These are phyloP conservation scores for Alcedo atthis DNA, from an alignment of 2,797 vertebrate genomes.

Conservation along the genomic window DNA sequence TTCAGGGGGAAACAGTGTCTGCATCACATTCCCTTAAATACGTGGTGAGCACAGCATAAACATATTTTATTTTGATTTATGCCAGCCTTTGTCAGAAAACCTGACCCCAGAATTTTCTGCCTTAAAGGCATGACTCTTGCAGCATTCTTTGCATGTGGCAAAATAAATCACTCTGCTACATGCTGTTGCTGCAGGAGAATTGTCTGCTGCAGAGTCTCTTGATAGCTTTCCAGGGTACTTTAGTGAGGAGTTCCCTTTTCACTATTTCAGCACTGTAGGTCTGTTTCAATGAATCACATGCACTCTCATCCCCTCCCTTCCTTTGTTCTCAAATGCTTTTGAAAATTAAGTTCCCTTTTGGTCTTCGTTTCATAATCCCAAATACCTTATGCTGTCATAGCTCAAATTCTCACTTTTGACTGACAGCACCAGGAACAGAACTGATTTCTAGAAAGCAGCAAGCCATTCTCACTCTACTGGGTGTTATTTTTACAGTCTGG, in stretches of 20 bases:
- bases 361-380: slow-evolving; percentile 49
- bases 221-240: background rate
- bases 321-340: slow-evolving; percentile 61
- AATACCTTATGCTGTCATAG: slow-evolving; percentile 41
- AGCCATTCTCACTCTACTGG: background rate
- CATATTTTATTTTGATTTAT: background rate
- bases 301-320: slow-evolving; percentile 1
- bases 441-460: slow-evolving; percentile 33
- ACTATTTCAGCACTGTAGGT: slow-evolving; percentile 12
- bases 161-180: background rate
- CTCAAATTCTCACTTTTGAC: slow-evolving; percentile 62
- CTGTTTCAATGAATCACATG: slow-evolving; percentile 20
- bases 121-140: background rate
- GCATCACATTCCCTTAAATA: background rate
- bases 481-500: slow-evolving; percentile 55
- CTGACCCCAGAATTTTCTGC: background rate
- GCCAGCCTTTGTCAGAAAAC: background rate
- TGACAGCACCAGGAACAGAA: slow-evolving; percentile 49
- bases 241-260: background rate
- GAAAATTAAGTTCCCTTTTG: slow-evolving; percentile 12
- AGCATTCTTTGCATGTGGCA: background rate
- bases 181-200: background rate
- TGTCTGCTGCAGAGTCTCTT: background rate
- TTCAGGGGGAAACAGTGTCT: background rate
- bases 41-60: background rate